phyloP scores from a whole-genome alignment of 2,797 vertebrate genomes.

The Chelonia mydas region DNA sequence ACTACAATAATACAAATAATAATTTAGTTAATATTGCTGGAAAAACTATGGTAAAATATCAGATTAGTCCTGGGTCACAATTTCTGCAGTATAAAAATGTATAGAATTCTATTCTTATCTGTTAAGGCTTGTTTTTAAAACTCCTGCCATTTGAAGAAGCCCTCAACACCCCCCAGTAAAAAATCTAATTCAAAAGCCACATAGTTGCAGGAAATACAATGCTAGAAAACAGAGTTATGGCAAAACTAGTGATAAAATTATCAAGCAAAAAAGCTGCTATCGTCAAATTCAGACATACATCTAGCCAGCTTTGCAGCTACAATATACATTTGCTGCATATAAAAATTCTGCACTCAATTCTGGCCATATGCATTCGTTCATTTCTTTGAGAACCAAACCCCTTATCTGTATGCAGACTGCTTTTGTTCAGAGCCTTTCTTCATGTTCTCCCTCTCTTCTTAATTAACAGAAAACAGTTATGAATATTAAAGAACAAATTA shows the following conservation, averaged over 20 bases:
- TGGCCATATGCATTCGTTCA: background rate
- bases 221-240: background rate
- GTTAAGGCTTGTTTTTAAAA: background rate
- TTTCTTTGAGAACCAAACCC: slow-evolving; percentile 60
- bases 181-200: slow-evolving; percentile 10
- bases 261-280: background rate
- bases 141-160: background rate
- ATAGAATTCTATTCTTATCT: background rate
- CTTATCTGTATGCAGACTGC: slow-evolving; percentile 74
- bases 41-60: background rate
- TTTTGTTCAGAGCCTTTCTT: slow-evolving; percentile 73
- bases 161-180: background rate
- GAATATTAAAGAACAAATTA: slow-evolving; percentile 85
- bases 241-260: background rate
- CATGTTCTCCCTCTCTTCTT: slow-evolving; percentile 77
- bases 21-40: background rate
- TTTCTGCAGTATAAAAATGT: background rate
- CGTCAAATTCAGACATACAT: background rate
- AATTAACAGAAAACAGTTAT: slow-evolving; percentile 82
- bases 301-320: background rate
- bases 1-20: background rate
- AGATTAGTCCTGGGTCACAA: background rate
- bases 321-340: slow-evolving; percentile 14
- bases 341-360: slow-evolving; percentile 49
- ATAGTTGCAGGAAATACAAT: background rate